phyloP scores from a whole-genome alignment of 2,113 vertebrate genomes.

The Sialia sialis region DNA sequence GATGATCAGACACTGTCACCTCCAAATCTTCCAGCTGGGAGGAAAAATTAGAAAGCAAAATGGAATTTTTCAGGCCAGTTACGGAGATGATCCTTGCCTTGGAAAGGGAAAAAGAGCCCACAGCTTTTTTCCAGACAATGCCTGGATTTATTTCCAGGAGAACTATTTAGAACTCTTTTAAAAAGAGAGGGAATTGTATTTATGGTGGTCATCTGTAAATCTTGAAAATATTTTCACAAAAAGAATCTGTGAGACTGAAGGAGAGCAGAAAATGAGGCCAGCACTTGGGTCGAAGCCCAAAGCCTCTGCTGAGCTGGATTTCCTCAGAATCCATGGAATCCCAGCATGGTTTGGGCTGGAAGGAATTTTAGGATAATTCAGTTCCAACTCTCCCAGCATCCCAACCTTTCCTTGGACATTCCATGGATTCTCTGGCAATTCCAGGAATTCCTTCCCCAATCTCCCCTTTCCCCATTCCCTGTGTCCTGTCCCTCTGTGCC shows the following conservation, averaged over 20 bases:
- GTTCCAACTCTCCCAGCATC: too few species aligned
- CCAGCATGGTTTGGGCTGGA: not conserved
- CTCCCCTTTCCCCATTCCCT: not conserved
- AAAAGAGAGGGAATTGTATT: not conserved
- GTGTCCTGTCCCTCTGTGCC: not conserved
- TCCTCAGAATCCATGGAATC: not conserved
- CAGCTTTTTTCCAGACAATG: not conserved
- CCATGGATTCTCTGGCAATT: too few species aligned
- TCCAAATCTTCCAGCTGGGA: conserved; percentile 92
- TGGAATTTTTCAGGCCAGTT: not conserved
- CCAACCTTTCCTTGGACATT: too few species aligned
- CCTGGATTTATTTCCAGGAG: not conserved
- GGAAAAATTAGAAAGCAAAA: not conserved
- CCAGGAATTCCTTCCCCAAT: too few species aligned
- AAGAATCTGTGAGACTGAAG: not conserved
- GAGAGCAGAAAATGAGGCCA: not conserved
- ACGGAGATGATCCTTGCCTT: not conserved
- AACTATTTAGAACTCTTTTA: not conserved
- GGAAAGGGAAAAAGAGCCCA: not conserved
- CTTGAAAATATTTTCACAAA: not conserved
- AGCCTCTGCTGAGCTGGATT: not conserved
- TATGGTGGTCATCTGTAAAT: not conserved
- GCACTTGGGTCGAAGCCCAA: not conserved
- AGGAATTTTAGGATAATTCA: too few species aligned
- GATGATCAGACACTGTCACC: conserved; percentile 90